Evolutionary conservation across 2,113 vertebrate species (phyloP).

Genomic region (Gorsachius goisagi): DNA sequence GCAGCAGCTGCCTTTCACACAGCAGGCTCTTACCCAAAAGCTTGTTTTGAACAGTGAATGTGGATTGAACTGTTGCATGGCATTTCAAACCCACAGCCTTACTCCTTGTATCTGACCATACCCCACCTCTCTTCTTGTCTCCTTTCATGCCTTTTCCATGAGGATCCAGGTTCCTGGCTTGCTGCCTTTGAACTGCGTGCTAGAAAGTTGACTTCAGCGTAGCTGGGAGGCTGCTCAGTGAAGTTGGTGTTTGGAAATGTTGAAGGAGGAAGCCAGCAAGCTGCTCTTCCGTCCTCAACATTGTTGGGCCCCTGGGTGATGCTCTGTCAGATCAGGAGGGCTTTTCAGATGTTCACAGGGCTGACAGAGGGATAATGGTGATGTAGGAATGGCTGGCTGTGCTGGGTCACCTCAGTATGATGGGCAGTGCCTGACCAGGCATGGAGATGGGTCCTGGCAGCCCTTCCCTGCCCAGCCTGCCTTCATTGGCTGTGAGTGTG

Average conservation of each 20-base stretch:
- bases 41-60: neutral
- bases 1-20: neutral
- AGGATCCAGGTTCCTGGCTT: neutral
- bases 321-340: neutral
- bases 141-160: neutral
- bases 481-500: neutral
- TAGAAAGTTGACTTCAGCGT: neutral
- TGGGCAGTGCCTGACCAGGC: neutral
- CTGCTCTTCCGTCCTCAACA: neutral
- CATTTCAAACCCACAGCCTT: constrained; percentile 19
- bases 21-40: neutral
- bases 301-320: fast-evolving
- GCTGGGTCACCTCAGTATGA: neutral
- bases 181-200: neutral
- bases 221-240: neutral
- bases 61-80: constrained; percentile 28
- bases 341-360: fast-evolving
- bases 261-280: neutral
- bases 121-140: neutral
- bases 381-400: neutral
- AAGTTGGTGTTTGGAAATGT: neutral
- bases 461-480: neutral
- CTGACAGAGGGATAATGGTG: neutral
- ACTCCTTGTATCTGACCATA: neutral
- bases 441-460: neutral